These are phyloP conservation scores for Petrocephalus microphthalmus DNA, from an alignment of 2,113 vertebrate genomes.

Conservation along the genomic window DNA sequence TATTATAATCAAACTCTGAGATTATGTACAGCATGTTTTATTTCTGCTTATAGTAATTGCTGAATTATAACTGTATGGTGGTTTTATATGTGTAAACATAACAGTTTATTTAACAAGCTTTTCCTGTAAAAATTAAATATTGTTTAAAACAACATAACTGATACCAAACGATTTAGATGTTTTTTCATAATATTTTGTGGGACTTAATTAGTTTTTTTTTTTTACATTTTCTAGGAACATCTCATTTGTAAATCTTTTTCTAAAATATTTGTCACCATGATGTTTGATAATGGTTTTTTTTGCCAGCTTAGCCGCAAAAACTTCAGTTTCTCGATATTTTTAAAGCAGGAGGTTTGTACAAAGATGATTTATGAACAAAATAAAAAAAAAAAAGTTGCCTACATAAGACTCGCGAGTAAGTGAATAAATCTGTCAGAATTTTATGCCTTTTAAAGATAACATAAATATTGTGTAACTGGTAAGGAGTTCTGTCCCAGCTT, in stretches of 20 bases:
- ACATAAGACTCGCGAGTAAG: constrained; percentile 95
- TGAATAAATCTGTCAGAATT: constrained; percentile 69
- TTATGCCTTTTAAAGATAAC: not conserved
- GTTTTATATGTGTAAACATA: constrained; percentile 48
- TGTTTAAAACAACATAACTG: constrained; percentile 49
- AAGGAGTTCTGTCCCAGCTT: not conserved
- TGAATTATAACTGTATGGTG: constrained; percentile 46
- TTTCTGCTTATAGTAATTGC: constrained; percentile 54
- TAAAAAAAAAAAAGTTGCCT: constrained; percentile 79
- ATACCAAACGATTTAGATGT: constrained; percentile 71
- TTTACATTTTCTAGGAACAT: constrained; percentile 95
- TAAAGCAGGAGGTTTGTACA: constrained; percentile 97
- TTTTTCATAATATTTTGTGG: constrained; percentile 69
- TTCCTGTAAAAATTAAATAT: constrained; percentile 41
- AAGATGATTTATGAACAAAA: constrained; percentile 83
- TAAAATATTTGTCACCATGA: constrained; percentile 80
- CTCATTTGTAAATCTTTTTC: constrained; percentile 99
- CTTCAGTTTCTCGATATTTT: constrained; percentile 93
- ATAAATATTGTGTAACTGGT: not conserved
- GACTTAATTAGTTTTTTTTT: constrained; percentile 50
- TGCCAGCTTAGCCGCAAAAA: constrained; percentile 92
- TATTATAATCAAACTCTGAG: constrained; percentile 60
- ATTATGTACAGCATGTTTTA: constrained; percentile 69
- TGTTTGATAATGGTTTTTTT: constrained; percentile 84
- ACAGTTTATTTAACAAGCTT: constrained; percentile 42